Percentiles rank a stretch among this genome's conserved stretches.
Evolutionary conservation across 2,113 vertebrate genomes (phyloP).

Genomic region (Alces alces): DNA sequence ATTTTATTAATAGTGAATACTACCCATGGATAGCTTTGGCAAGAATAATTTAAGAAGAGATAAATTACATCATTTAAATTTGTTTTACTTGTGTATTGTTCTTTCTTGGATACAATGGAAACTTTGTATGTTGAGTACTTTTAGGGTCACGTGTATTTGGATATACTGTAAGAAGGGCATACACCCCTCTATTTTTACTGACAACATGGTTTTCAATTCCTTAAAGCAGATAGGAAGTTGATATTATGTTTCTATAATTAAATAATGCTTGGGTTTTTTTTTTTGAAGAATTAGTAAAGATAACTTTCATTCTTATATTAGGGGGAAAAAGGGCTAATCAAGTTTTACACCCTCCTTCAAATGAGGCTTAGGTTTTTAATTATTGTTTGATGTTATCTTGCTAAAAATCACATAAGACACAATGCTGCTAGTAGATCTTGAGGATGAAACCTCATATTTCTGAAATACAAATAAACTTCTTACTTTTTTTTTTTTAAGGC

Average conservation of each 20-base stretch:
- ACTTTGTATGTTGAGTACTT: neutral
- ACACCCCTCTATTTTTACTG: neutral
- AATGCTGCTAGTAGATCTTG: neutral
- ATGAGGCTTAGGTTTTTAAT: neutral
- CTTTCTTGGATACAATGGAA: neutral
- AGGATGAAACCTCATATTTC: neutral
- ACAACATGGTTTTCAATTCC: neutral
- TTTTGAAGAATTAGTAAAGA: neutral
- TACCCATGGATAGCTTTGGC: neutral
- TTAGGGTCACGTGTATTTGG: neutral
- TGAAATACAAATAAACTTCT: neutral
- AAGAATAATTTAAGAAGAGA: neutral
- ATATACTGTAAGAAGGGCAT: neutral
- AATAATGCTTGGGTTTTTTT: neutral
- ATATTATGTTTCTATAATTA: neutral
- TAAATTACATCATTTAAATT: neutral
- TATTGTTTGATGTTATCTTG: neutral
- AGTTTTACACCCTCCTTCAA: neutral
- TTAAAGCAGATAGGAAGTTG: neutral
- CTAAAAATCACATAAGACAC: neutral
- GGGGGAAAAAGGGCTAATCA: neutral
- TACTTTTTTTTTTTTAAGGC: constrained; percentile 25
- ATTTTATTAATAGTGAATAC: neutral
- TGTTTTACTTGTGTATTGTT: neutral
- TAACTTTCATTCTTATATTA: neutral